phyloP scores from a whole-genome alignment of 2,888 invertebrate genomes.

The Hypomecis punctinalis region DNA sequence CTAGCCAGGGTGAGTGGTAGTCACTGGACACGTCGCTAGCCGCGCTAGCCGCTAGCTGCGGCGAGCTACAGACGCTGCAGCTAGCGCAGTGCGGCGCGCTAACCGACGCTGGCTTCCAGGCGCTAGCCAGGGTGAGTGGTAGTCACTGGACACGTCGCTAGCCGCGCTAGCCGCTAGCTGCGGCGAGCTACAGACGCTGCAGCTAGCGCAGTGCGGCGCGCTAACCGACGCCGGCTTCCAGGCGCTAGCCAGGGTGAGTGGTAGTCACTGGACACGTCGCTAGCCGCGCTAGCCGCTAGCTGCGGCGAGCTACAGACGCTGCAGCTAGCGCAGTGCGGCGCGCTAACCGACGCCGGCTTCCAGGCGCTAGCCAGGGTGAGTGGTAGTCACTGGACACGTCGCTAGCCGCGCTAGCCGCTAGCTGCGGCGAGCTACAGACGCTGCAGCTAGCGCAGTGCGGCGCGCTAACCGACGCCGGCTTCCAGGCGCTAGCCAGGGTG shows the following conservation, averaged over 20 bases:
- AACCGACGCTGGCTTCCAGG: constrained; percentile 98
- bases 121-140: constrained; percentile 91
- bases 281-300: constrained; percentile 94
- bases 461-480: constrained; percentile 97
- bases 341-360: constrained; percentile 98
- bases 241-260: constrained; percentile 93
- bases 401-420: constrained; percentile 93
- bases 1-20: constrained; percentile 90
- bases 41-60: constrained; percentile 94
- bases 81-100: constrained; percentile 97
- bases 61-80: constrained; percentile 95
- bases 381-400: constrained; percentile 86
- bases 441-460: constrained; percentile 98
- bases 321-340: constrained; percentile 97
- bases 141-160: constrained; percentile 89
- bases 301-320: constrained; percentile 95
- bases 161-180: constrained; percentile 95
- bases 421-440: constrained; percentile 94
- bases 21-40: constrained; percentile 90
- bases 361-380: constrained; percentile 95
- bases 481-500: constrained; percentile 96
- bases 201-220: constrained; percentile 97
- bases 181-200: constrained; percentile 94
- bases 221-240: constrained; percentile 99
- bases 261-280: constrained; percentile 87